phyloP scores from a whole-genome alignment of 2,797 vertebrate genomes.

The Sebastolobus alascanus region DNA sequence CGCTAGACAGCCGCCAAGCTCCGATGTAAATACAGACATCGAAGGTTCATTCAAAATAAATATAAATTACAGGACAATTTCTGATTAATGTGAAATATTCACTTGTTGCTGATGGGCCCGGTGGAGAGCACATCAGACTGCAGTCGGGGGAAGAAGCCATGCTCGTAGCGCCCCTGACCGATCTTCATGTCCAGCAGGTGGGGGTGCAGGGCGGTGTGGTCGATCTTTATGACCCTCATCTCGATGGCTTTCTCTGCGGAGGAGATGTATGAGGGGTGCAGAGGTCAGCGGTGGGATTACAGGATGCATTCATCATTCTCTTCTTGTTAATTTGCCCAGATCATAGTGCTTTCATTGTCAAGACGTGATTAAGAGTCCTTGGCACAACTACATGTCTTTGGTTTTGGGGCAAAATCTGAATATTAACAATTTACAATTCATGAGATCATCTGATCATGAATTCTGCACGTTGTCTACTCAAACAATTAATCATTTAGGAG shows the following conservation, averaged over 20 bases:
- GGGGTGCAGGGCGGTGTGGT: slow-evolving; percentile 97
- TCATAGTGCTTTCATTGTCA: not conserved
- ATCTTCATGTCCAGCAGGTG: slow-evolving; percentile 99
- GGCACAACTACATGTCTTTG: not conserved
- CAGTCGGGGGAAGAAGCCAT: slow-evolving; percentile 96
- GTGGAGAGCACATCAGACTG: slow-evolving; percentile 96
- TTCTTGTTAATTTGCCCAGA: not conserved
- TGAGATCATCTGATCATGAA: no score
- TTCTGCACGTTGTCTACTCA: no score
- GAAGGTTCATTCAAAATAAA: not conserved
- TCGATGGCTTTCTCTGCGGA: slow-evolving; percentile 95
- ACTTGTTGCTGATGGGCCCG: slow-evolving; percentile 98
- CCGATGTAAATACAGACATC: not conserved
- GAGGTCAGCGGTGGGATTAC: not conserved
- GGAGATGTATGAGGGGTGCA: not conserved
- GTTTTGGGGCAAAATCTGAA: not conserved
- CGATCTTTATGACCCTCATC: slow-evolving; percentile 94
- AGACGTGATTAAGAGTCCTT: not conserved
- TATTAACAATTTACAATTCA: not conserved
- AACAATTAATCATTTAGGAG: not conserved
- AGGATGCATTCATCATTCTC: not conserved
- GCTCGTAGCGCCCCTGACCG: slow-evolving; percentile 97
- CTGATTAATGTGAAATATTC: slow-evolving; percentile 59
- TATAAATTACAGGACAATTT: not conserved
- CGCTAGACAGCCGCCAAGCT: not conserved